These are phyloP conservation scores for Pyrocoelia pectoralis DNA, from an alignment of 2,888 invertebrate species.

Conservation along the genomic window DNA sequence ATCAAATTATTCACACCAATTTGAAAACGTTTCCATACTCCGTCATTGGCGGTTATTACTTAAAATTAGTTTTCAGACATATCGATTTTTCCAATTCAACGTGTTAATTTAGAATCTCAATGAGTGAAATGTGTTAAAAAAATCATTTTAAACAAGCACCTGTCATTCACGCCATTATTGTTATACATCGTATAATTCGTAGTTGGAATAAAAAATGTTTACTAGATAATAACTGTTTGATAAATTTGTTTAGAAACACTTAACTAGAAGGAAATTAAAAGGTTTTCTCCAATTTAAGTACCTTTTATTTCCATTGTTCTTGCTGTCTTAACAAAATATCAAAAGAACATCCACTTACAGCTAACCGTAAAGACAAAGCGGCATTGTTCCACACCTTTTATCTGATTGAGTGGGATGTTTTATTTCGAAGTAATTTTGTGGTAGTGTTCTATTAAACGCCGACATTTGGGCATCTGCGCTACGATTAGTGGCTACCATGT, in stretches of 20 bases:
- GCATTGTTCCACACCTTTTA: slow-evolving; percentile 30
- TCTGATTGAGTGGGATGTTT: slow-evolving; percentile 46
- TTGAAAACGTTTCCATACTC: too few species aligned
- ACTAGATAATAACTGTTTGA: not conserved
- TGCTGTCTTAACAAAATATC: not conserved
- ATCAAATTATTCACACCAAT: too few species aligned
- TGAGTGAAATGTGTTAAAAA: too few species aligned
- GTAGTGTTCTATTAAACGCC: slow-evolving; percentile 50
- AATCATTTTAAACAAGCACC: too few species aligned
- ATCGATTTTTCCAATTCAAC: too few species aligned
- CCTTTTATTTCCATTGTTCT: not conserved
- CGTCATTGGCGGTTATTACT: too few species aligned
- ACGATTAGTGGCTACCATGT: slow-evolving; percentile 47
- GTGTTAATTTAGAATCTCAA: too few species aligned
- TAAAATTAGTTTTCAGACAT: too few species aligned
- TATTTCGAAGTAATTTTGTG: slow-evolving; percentile 54
- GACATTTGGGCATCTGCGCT: slow-evolving; percentile 52
- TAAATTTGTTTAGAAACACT: slow-evolving; percentile 12
- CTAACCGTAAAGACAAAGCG: not conserved
- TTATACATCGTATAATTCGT: too few species aligned
- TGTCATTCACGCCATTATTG: too few species aligned
- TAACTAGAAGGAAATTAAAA: slow-evolving; percentile 6
- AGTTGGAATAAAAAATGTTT: too few species aligned
- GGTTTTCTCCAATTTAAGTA: slow-evolving; percentile 5
- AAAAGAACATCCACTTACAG: slow-evolving; percentile 9